Evolutionary conservation across 2,113 vertebrate genomes (phyloP).

Genomic region (Vireo altiloquus): DNA sequence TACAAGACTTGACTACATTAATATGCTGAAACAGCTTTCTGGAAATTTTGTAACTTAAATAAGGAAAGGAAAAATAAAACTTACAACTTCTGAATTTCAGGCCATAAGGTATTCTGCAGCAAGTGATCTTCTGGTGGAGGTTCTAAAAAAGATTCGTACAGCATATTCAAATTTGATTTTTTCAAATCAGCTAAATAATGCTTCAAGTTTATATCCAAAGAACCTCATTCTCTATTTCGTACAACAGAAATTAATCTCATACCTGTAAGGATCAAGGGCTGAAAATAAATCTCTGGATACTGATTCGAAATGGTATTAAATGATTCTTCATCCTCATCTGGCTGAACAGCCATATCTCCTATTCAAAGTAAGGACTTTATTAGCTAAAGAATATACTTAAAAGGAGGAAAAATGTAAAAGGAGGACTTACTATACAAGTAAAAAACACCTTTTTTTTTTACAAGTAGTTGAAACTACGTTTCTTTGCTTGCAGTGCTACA

Average conservation of each 20-base stretch:
- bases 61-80: slow-evolving; percentile 41
- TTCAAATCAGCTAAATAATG: neutral
- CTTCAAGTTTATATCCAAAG: neutral
- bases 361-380: slow-evolving; percentile 43
- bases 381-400: neutral
- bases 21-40: neutral
- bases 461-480: neutral
- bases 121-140: slow-evolving; percentile 96
- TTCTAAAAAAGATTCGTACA: slow-evolving; percentile 73
- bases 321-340: slow-evolving; percentile 66
- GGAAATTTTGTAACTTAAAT: neutral
- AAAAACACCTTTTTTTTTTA: neutral
- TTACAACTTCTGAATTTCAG: slow-evolving; percentile 97
- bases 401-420: neutral
- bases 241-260: slow-evolving; percentile 30
- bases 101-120: slow-evolving; percentile 97
- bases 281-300: slow-evolving; percentile 88
- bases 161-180: neutral
- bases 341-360: slow-evolving; percentile 76
- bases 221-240: neutral
- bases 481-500: neutral
- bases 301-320: slow-evolving; percentile 79
- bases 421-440: neutral
- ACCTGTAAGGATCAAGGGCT: slow-evolving; percentile 86
- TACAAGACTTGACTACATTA: neutral